Evolutionary conservation across 2,888 invertebrate genomes (phyloP).

Genomic region (Coelopa pilipes): DNA sequence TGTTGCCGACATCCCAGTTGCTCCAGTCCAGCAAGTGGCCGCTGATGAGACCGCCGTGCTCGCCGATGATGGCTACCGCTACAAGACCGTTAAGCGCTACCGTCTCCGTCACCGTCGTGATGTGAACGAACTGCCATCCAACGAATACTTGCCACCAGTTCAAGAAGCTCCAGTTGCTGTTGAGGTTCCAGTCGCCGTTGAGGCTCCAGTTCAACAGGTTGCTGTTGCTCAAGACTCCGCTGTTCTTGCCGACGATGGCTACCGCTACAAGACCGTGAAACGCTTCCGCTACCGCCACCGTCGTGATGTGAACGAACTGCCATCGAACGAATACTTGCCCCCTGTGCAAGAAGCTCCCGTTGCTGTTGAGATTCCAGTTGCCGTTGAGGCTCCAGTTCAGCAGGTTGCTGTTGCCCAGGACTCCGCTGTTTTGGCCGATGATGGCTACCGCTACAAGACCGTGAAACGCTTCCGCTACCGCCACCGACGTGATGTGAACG

Average conservation of each 20-base stretch:
- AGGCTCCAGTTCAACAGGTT: constrained; percentile 29
- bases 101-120: constrained; percentile 45
- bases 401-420: constrained; percentile 25
- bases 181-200: constrained; percentile 33
- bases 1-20: constrained; percentile 39
- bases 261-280: constrained; percentile 43
- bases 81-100: constrained; percentile 43
- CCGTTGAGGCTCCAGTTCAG: constrained; percentile 37
- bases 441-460: constrained; percentile 45
- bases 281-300: constrained; percentile 42
- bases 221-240: constrained; percentile 33
- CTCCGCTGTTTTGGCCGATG: constrained; percentile 41
- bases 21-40: constrained; percentile 11
- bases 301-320: constrained; percentile 44
- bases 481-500: constrained; percentile 43
- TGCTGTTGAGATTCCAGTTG: constrained; percentile 33
- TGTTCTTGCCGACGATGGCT: constrained; percentile 44
- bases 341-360: constrained; percentile 38
- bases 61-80: constrained; percentile 45
- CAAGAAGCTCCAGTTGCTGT: constrained; percentile 39
- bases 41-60: constrained; percentile 38
- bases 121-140: constrained; percentile 42
- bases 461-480: constrained; percentile 41
- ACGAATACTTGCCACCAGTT: constrained; percentile 41
- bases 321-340: constrained; percentile 40